Conservation (phyloP, 2,113 vertebrate genomes). For the Synchiropus splendidus region DNA sequence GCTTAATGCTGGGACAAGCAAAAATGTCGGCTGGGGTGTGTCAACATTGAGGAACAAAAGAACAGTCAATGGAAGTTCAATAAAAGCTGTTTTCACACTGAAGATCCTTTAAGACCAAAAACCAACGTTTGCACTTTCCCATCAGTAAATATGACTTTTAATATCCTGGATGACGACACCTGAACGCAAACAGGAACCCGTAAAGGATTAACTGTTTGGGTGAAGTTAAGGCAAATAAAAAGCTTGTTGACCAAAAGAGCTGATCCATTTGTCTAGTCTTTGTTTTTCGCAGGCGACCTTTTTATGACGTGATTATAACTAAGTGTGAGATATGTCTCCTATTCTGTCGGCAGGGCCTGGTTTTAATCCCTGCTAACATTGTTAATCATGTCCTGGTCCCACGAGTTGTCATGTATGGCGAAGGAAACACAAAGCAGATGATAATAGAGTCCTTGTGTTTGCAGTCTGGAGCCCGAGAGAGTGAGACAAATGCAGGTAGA, state of each 20-base stretch:
- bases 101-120: no score
- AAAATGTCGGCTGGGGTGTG: no score
- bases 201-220: no score
- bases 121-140: no score
- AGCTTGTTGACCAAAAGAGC: constrained; percentile 25
- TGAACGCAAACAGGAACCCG: no score
- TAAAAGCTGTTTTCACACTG: not conserved
- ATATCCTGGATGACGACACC: no score
- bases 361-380: constrained; percentile 64
- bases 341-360: constrained; percentile 41
- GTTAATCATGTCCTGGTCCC: constrained; percentile 64
- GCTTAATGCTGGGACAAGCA: no score
- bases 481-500: constrained; percentile 46
- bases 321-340: constrained; percentile 36
- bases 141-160: no score
- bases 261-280: constrained; percentile 1
- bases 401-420: constrained; percentile 57
- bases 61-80: no score
- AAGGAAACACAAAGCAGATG: constrained; percentile 55
- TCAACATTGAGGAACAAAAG: no score
- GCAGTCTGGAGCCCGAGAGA: constrained; percentile 46
- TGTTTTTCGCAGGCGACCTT: constrained; percentile 14
- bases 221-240: no score
- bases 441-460: constrained; percentile 37
- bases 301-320: no score